Base-by-base conservation (phyloP, 2,888 invertebrate species). In the Rhyacophila evoluta region DNA sequence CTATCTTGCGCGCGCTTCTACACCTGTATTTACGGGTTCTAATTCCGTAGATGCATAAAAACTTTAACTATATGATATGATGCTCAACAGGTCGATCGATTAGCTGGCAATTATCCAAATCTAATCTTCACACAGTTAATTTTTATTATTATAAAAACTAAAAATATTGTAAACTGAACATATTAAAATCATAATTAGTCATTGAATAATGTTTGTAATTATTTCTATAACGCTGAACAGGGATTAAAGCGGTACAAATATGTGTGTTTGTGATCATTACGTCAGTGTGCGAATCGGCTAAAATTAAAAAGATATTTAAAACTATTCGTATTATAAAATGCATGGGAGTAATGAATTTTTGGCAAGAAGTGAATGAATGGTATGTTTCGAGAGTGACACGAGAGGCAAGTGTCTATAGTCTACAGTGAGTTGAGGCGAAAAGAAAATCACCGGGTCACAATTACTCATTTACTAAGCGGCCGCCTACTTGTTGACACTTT, bases 331-430 rank as follows among this genome's bases (percentile, higher is more conserved):
- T 55, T 19, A 12, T 12, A 55, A 41, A 55, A 55, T 25, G 15
- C 55, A 55, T 19, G 8, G 55, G 55, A 55, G 55, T 55, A 55
- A 55, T 55, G 55, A 55, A 19, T 25, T 55, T 55, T 55, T 55
- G 55, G 55, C 55, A 55, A 19, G 19, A 55, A 55, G 55, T 55
- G 55, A 55, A 55, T 55, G 55, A 55, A 55, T 25, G 55, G 2
- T 19, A 55, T 55, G 55, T 19, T 55, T 19, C 10, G 15, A 55
- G 19, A 55, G 19, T 55, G 55, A 55, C 25, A 55, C 19, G 19
- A 55, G 55, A 55, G 8, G 8, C 55, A 55, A 55, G 55, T n/a
- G n/a, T n/a, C n/a, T 55, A 25, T 55, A 55, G 55, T 55, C 55
- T 19, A 55, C 55, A 1, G 55, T 55, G 55, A 19, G 55, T 19